Evolutionary conservation across 2,888 invertebrate species (phyloP), one percentile per base, ranked within the genome.

Genomic region (Lepidonotus clava): DNA sequence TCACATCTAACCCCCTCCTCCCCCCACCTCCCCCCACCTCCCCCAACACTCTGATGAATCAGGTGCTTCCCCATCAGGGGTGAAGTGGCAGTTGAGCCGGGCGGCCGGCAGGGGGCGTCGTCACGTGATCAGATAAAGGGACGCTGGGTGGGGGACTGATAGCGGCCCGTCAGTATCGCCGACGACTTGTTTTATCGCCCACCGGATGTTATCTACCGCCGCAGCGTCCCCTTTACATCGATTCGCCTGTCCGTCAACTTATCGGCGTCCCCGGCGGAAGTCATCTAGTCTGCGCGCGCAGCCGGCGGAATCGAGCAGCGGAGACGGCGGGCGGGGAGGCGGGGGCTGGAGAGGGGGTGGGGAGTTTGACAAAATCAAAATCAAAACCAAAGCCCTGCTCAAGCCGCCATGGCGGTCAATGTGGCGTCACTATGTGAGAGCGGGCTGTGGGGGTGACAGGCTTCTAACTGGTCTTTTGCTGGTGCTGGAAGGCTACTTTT

Each of bases 81-180:
- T 71, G 71, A 71, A 71, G 71, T 71, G 71, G 36, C 71, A 71
- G 71, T 71, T 71, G 71, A 71, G 21, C 71, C 71, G 38, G 21
- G 38, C 71, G 71, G 18, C 71, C 24, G 71, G 36, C 38, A 71
- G 21, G 36, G 36, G 71, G 21, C 38, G 71, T 71, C 34, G 71
- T 71, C 71, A 71, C 38, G 71, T 71, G 71, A 71, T 71, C 71
- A 71, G 71, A 71, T 71, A 71, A 71, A n/a, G 21, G n/a, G 71
- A 34, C 71, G 36, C 71, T 14, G 36, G 71, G 71, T 71, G 34
- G 18, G 18, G 21, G 71, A 21, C 71, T 71, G 71, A 71, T 71
- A 71, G 38, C 34, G 71, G 71, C 34, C 71, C 36, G 36, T 38
- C 21, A 21, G 36, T 38, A 38, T 71, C 38, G 38, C 71, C 36